Base-by-base conservation (phyloP, 1,140 invertebrate genomes). In the Cyclargus thomasi region DNA sequence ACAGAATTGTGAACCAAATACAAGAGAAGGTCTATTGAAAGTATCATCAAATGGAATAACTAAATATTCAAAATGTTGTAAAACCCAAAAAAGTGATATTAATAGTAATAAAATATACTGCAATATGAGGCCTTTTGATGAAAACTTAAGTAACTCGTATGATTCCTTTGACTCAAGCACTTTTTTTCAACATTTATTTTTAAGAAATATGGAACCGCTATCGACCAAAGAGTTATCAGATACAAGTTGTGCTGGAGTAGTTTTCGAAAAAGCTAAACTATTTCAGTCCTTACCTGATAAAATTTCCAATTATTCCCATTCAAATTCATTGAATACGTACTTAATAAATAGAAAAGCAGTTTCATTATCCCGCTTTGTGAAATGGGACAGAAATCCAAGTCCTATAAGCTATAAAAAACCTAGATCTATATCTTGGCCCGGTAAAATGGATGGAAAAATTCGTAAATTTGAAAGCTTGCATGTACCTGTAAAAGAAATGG, bases 101-200 rank as follows among this genome's bases (percentile, higher is more conserved):
- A 59, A 59, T 22, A 20, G 20, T 20, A 22, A 20, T 21, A 20
- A 59, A 2, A 18, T 11, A 21, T 20, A 35, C 10, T 68, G 64
- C 53, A 68, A 20, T 14, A 63, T 10, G 53, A 63, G 47, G 29
- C 55, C 35, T 17, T 66, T 68, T 74, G 29, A 86, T 10, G 91
- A 92, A 63, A 88, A 92, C 71, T 91, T 93, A 21, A 91, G 85
- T 70, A 85, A 91, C 67, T 92, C 92, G 69, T 91, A 92, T 66
- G 91, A 93, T 69, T 85, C 85, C n/a, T 86, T 94, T 16, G 83
- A 92, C 73, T 92, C 92, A 0, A 91, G 95, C 76, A 91, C 91
- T 0, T 95, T 95, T 75, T 95, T 95, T 74, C 94, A 94, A 79
- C 92, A 94, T 82, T 90, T 95, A 22, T 94, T 95, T 70, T 78